These are phyloP conservation scores for Enchytraeus crypticus DNA, from an alignment of 2,888 invertebrate genomes.

Conservation along the genomic window DNA sequence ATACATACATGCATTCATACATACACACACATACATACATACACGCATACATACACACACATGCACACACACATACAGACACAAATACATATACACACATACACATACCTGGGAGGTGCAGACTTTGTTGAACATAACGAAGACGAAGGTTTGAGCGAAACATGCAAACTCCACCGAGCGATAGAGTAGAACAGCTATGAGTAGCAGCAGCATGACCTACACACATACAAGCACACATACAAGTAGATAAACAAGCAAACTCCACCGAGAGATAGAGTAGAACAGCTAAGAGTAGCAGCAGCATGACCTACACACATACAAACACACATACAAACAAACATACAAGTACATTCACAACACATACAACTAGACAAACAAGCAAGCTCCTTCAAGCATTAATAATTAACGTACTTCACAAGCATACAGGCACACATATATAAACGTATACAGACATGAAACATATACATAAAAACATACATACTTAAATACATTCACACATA, in stretches of 20 bases:
- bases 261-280: background rate
- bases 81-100: background rate
- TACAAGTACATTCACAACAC: too few species aligned
- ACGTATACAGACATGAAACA: too few species aligned
- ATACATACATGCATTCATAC: background rate
- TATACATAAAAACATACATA: too few species aligned
- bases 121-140: constrained; percentile 89
- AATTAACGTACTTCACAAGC: too few species aligned
- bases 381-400: background rate
- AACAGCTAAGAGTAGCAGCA: constrained; percentile 32
- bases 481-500: too few species aligned
- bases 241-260: background rate
- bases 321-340: background rate
- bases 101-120: constrained; percentile 71
- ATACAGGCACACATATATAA: too few species aligned
- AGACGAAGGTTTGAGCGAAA: constrained; percentile 71
- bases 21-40: background rate
- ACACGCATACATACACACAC: background rate
- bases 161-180: constrained; percentile 71
- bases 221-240: background rate
- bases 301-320: constrained; percentile 53
- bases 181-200: constrained; percentile 37
- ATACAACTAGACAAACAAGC: background rate
- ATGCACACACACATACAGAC: background rate
- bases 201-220: constrained; percentile 53